Conservation (phyloP, 2,797 vertebrate species). For the Chaenodraco wilsoni region DNA sequence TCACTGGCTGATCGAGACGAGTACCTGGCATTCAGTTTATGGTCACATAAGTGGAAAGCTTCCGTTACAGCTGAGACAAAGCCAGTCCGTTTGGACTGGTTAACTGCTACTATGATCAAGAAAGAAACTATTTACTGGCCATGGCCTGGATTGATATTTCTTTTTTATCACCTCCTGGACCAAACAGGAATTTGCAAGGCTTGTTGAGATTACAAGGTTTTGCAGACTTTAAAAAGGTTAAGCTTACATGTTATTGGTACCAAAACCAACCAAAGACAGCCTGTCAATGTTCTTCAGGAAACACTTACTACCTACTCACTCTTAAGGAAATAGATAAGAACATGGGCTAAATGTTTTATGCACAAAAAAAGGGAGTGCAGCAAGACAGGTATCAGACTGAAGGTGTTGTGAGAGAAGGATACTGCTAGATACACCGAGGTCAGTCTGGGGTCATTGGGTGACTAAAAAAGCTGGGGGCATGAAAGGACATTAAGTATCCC, state of each 20-base stretch:
- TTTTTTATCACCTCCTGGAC: background rate
- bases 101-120: constrained; percentile 54
- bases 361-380: background rate
- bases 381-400: background rate
- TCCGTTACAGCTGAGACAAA: constrained; percentile 71
- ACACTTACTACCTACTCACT: background rate
- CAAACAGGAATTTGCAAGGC: constrained; percentile 4
- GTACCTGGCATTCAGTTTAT: constrained; percentile 55
- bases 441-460: constrained; percentile 35
- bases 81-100: constrained; percentile 54
- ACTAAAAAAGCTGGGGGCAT: background rate
- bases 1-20: constrained; percentile 58
- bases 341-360: background rate
- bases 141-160: background rate
- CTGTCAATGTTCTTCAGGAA: background rate
- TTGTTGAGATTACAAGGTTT: constrained; percentile 7
- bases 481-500: background rate
- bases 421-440: constrained; percentile 32
- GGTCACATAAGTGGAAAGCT: constrained; percentile 65
- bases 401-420: background rate
- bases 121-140: constrained; percentile 5
- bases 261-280: background rate
- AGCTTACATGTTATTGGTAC: background rate
- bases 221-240: background rate
- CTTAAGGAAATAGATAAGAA: background rate